Base-by-base conservation (phyloP, 2,888 invertebrate genomes). In the Torymus tubicola region DNA sequence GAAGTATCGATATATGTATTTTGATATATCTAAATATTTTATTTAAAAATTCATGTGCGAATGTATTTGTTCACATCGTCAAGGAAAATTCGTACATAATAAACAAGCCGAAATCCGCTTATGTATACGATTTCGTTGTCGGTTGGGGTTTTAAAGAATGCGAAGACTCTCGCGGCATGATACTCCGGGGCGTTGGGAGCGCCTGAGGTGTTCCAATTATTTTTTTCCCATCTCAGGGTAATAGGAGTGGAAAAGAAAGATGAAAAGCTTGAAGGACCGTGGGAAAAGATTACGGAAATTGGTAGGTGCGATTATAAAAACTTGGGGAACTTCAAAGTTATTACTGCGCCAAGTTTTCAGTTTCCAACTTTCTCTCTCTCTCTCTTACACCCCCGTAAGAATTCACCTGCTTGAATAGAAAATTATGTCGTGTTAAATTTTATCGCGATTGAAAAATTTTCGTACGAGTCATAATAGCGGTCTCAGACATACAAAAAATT, bases 221-320 rank as follows among this genome's bases (percentile, higher is more conserved):
- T 75, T 68, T 75, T 61, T 65, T 31, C 74, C 11, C 52, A 21
- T 67, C 53, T 52, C 16, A n/a, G 68, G 75, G 52, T 68, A 75
- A 67, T 75, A 16, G 68, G 53, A 68, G 61, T 68, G 68, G 18
- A 52, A 68, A 58, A 68, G 52, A 67, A 67, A 24, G 75, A 60
- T 60, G 61, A 75, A 61, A 75, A 60, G 68, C 60, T 75, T 61
- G 75, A 61, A 73, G 72, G 55, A 73, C 64, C 72, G 64, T 55
- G 60, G 52, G 68, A 64, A 68, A 75, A 75, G 75, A 68, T 75
- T 68, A 67, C 74, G 75, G 68, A 68, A 75, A 75, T 75, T 68
- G 68, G 65, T 75, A 60, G 65, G 68, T 61, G 68, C 68, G 68
- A 75, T 75, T 75, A 68, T 68, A 57, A 68, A 75, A 75, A 75